phyloP scores from a whole-genome alignment of 2,888 invertebrate genomes.

The Parascotia fuliginaria region DNA sequence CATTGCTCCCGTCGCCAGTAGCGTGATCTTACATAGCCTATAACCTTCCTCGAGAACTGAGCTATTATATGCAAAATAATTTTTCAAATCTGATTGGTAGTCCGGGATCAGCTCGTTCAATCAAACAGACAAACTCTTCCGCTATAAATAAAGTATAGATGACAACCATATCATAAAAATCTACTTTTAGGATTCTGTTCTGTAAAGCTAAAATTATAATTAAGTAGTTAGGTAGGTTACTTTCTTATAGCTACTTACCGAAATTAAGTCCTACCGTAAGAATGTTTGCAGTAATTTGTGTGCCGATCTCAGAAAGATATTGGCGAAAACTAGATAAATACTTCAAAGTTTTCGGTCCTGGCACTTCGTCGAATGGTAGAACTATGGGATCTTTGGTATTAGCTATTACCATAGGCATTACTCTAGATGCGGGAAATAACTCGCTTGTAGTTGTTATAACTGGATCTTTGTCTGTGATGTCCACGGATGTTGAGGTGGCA shows the following conservation, averaged over 20 bases:
- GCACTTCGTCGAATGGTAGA: slow-evolving; percentile 87
- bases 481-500: slow-evolving; percentile 7
- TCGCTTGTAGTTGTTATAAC: slow-evolving; percentile 43
- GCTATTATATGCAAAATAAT: no score
- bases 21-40: no score
- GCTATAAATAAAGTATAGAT: no score
- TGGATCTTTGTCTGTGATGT: slow-evolving; percentile 15
- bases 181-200: no score
- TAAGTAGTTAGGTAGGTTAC: no score
- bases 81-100: no score
- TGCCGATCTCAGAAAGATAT: slow-evolving; percentile 87
- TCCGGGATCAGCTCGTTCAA: no score
- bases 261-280: slow-evolving; percentile 82
- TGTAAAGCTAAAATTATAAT: no score
- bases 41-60: no score
- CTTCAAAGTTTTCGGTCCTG: slow-evolving; percentile 86
- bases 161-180: no score
- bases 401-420: slow-evolving; percentile 64
- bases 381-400: slow-evolving; percentile 65
- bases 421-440: slow-evolving; percentile 58
- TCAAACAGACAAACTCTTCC: no score
- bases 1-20: no score
- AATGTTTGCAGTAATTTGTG: slow-evolving; percentile 84
- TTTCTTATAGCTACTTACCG: slow-evolving; percentile 65
- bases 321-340: slow-evolving; percentile 86